Evolutionary conservation across 1,140 invertebrate genomes (phyloP).

Genomic region (Carposina sasakii): DNA sequence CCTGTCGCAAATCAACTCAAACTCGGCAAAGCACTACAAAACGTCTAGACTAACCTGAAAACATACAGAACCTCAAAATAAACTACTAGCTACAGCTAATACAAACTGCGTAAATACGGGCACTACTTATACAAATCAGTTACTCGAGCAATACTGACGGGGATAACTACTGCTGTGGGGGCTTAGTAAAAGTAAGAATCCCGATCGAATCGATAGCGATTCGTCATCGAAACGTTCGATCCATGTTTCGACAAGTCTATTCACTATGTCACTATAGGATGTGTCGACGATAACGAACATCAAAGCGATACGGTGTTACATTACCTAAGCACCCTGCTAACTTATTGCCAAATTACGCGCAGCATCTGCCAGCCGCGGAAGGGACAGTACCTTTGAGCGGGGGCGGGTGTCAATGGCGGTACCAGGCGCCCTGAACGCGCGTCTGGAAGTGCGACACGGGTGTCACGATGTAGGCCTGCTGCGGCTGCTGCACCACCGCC

Average conservation of each 20-base stretch:
- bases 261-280: too few species aligned
- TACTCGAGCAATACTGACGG: slow-evolving; percentile 65
- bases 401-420: slow-evolving; percentile 63
- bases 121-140: slow-evolving; percentile 59
- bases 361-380: slow-evolving; percentile 19
- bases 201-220: too few species aligned
- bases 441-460: slow-evolving; percentile 75
- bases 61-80: too few species aligned
- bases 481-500: slow-evolving; percentile 74
- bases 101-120: slow-evolving; percentile 60
- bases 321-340: slow-evolving; percentile 57
- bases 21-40: too few species aligned
- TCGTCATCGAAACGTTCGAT: too few species aligned
- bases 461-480: slow-evolving; percentile 75
- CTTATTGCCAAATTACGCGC: slow-evolving; percentile 60
- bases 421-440: slow-evolving; percentile 66
- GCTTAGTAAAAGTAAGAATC: too few species aligned
- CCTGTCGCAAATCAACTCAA: too few species aligned
- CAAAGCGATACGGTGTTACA: too few species aligned
- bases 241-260: too few species aligned
- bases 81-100: slow-evolving; percentile 60
- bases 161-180: too few species aligned
- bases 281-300: too few species aligned
- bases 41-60: too few species aligned
- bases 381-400: slow-evolving; percentile 15